Base-by-base conservation (phyloP, 2,888 invertebrate species). In the Trilocha varians region DNA sequence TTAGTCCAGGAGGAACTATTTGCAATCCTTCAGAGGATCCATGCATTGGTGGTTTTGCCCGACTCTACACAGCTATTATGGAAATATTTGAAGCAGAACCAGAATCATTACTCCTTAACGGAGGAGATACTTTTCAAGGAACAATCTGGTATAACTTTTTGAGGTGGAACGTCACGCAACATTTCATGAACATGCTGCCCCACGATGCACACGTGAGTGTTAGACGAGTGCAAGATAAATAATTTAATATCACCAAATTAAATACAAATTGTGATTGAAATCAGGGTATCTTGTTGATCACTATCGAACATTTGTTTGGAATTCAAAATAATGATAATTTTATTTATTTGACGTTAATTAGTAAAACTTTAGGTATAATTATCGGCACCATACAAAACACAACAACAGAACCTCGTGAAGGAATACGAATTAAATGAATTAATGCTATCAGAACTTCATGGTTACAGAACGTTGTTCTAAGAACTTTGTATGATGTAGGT, bases 141-240 rank as follows among this genome's bases (percentile, higher is more conserved):
- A 91, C 91, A 1, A 79, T 94, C 5, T 95, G 94, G 92, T 95
- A 94, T 71, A 91, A 91, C 55, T 70, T 93, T 42, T 85, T 91
- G 38, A 78, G 89, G 44, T 93, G 92, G 91, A 91, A 91, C 54
- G 91, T 91, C 11, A 91, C 91, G 0, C 89, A 91, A 38, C 66
- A 79, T 53, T 93, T 96, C 61, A 89, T 95, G 78, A 95, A 95
- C 62, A 77, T 89, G 67, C 62, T 95, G 41, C 89, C 90, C 1
- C 91, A 93, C 53, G 93, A 94, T 57, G 95, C 90, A 3, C 91
- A 93, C 84, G 93, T 93, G 70, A 77, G 83, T 70, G n/a, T 13
- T 13, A 14, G 25, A 6, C 25, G 3, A n/a, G n/a, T n/a, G n/a
- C n/a, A n/a, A n/a, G n/a, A n/a, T n/a, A n/a, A n/a, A n/a, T n/a